These are phyloP conservation scores for Ophioninae sp. DNA, from an alignment of 2,888 invertebrate species.

Conservation along the genomic window DNA sequence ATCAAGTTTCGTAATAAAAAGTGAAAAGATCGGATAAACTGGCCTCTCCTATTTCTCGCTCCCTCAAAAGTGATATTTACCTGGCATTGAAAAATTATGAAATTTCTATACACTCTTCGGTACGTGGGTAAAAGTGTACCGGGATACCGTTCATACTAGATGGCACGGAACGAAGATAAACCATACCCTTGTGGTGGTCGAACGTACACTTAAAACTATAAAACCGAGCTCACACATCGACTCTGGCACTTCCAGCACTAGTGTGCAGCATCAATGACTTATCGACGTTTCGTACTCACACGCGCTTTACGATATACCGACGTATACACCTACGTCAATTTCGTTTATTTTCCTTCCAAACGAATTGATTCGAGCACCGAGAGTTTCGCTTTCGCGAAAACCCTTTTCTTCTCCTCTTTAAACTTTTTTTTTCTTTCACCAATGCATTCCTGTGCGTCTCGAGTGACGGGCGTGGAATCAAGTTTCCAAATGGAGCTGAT, in stretches of 20 bases:
- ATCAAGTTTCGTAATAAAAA: conserved; percentile 31
- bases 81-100: background rate
- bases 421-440: background rate
- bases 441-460: conserved; percentile 1
- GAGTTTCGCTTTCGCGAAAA: conserved; percentile 35
- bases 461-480: conserved; percentile 45
- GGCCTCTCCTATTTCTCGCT: conserved; percentile 2
- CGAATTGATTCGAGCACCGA: conserved; percentile 43
- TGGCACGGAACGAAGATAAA: conserved; percentile 42
- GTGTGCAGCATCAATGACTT: conserved; percentile 55
- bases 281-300: conserved; percentile 43
- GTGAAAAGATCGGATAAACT: conserved; percentile 33
- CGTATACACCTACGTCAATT: conserved; percentile 40
- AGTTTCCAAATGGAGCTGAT: conserved; percentile 23
- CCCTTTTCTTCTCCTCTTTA: conserved; percentile 16
- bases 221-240: conserved; percentile 46
- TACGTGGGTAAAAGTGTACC: conserved; percentile 14
- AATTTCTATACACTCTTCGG: background rate
- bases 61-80: conserved; percentile 15
- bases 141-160: conserved; percentile 18
- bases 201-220: conserved; percentile 49
- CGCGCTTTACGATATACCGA: background rate
- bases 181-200: conserved; percentile 51
- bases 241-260: background rate
- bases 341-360: conserved; percentile 44